These are phyloP conservation scores for Dicaeum eximium DNA, from an alignment of 2,113 vertebrate genomes.

Conservation along the genomic window DNA sequence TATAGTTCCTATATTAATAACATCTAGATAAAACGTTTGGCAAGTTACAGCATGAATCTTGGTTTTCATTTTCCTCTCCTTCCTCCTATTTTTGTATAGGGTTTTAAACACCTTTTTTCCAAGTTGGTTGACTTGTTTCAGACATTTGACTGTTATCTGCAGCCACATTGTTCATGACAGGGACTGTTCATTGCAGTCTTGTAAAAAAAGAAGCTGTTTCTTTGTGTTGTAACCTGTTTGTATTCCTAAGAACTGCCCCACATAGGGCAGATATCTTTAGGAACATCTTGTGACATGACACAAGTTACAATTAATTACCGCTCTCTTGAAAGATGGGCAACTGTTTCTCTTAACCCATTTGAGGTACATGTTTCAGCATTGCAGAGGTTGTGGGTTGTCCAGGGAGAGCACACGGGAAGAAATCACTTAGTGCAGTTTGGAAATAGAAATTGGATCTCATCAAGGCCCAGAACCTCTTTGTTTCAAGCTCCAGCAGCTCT, in stretches of 20 bases:
- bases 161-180: not conserved
- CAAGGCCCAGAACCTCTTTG: not conserved
- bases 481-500: not conserved
- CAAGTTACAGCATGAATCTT: not conserved
- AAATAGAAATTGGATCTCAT: not conserved
- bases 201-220: not conserved
- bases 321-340: not conserved
- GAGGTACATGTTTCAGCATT: rapidly evolving
- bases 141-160: not conserved
- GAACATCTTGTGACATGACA: not conserved
- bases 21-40: not conserved
- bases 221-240: not conserved
- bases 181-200: not conserved
- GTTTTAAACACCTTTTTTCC: not conserved
- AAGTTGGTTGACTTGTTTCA: not conserved
- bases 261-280: not conserved
- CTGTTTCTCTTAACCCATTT: not conserved
- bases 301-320: not conserved
- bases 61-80: not conserved
- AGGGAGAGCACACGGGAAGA: not conserved
- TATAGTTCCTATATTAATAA: not conserved
- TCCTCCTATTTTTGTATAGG: not conserved
- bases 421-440: not conserved
- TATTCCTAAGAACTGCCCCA: not conserved
- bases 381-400: not conserved